Evolutionary conservation across 2,797 vertebrate genomes (phyloP).

Genomic region (Rhinella marina): DNA sequence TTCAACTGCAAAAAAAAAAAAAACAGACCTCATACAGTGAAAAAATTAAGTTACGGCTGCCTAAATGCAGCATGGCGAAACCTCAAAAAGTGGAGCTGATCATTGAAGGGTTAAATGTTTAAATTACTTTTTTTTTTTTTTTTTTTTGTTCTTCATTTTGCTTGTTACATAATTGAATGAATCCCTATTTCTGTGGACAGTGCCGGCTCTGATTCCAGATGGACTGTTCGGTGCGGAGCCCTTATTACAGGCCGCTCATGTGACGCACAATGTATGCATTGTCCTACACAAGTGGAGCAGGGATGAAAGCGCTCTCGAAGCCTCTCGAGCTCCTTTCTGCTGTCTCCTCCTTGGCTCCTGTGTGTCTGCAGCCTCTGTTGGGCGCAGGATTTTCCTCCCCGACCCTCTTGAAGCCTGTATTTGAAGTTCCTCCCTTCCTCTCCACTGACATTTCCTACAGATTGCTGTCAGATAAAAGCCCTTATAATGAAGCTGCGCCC

Average conservation of each 20-base stretch:
- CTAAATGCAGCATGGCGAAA: no score
- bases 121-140: not conserved
- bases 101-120: not conserved
- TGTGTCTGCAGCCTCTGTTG: constrained; percentile 11
- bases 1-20: no score
- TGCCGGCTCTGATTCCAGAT: not conserved
- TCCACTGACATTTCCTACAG: constrained; percentile 37
- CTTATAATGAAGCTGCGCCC: constrained; percentile 1
- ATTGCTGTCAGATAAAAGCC: constrained; percentile 24
- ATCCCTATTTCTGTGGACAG: not conserved
- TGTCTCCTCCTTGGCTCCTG: constrained; percentile 38
- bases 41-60: no score
- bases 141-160: no score
- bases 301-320: not conserved
- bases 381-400: constrained; percentile 24
- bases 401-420: constrained; percentile 29
- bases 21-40: no score
- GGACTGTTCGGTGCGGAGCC: not conserved
- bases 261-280: constrained; percentile 38
- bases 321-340: not conserved
- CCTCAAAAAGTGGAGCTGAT: no score
- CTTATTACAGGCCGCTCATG: not conserved
- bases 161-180: no score
- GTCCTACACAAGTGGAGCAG: not conserved
- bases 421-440: constrained; percentile 55